Percentiles rank a stretch among this genome's conserved stretches.
Evolutionary conservation across 2,113 vertebrate genomes (phyloP).

Genomic region (Alouatta palliata): DNA sequence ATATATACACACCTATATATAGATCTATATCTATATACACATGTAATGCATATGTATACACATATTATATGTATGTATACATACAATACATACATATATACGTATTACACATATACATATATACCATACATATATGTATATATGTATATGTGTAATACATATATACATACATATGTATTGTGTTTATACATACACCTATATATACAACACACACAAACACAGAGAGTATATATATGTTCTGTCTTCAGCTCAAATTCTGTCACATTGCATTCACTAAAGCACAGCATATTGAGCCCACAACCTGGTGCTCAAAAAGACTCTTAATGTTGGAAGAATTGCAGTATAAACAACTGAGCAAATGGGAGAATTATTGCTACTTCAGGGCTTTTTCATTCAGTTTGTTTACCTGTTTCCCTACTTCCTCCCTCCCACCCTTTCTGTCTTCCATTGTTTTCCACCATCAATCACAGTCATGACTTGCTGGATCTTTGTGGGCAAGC

Average conservation of each 20-base stretch:
- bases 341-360: neutral
- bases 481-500: too few relatives aligned
- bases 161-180: too few relatives aligned
- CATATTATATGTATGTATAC: too few relatives aligned
- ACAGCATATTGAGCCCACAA: neutral
- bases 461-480: neutral
- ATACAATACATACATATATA: too few relatives aligned
- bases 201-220: too few relatives aligned
- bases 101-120: too few relatives aligned
- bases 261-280: neutral
- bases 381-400: neutral
- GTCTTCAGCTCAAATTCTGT: neutral
- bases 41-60: too few relatives aligned
- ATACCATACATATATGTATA: too few relatives aligned
- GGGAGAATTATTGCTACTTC: neutral
- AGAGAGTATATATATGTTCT: neutral
- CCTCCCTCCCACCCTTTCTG: neutral
- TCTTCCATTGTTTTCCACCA: neutral
- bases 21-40: too few relatives aligned
- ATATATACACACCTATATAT: too few relatives aligned
- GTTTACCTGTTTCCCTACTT: neutral
- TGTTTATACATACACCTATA: too few relatives aligned
- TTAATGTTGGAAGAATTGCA: neutral
- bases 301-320: neutral
- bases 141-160: too few relatives aligned